A percentile compares a stretch with the other conserved stretches of the same genome.
These are phyloP conservation scores for Erebia epiphron DNA, from an alignment of 2,888 invertebrate genomes.

Conservation along the genomic window DNA sequence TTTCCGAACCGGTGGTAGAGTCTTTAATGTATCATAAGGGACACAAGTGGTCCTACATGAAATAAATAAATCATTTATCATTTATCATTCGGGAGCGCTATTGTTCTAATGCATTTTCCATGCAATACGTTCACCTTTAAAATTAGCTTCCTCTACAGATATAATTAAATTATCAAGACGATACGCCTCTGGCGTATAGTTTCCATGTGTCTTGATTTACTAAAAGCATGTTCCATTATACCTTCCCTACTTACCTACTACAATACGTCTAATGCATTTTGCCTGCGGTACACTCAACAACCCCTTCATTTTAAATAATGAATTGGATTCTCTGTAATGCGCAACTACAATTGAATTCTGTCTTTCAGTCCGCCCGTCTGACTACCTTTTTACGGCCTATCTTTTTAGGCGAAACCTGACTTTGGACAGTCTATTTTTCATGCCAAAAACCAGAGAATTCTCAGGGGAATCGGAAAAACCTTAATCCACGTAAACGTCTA, in stretches of 20 bases:
- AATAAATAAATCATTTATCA: too few species aligned
- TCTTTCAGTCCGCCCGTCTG: too few species aligned
- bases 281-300: constrained; percentile 6
- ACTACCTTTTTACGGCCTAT: too few species aligned
- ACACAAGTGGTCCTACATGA: too few species aligned
- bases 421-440: too few species aligned
- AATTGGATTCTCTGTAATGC: not conserved
- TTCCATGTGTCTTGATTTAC: constrained; percentile 20
- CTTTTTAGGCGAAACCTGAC: too few species aligned
- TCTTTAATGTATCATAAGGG: too few species aligned
- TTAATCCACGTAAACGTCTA: too few species aligned
- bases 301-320: constrained; percentile 1
- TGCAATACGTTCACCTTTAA: constrained; percentile 11
- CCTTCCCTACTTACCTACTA: constrained; percentile 12
- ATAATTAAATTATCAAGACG: constrained; percentile 17
- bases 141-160: constrained; percentile 14
- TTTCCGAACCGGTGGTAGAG: too few species aligned
- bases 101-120: constrained; percentile 15
- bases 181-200: constrained; percentile 13
- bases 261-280: constrained; percentile 17
- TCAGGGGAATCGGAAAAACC: too few species aligned
- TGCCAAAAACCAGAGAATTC: too few species aligned
- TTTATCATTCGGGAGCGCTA: not conserved
- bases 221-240: constrained; percentile 20
- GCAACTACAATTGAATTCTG: too few species aligned